phyloP scores from a whole-genome alignment of 2,888 invertebrate species.

The Crocallis elinguaria region DNA sequence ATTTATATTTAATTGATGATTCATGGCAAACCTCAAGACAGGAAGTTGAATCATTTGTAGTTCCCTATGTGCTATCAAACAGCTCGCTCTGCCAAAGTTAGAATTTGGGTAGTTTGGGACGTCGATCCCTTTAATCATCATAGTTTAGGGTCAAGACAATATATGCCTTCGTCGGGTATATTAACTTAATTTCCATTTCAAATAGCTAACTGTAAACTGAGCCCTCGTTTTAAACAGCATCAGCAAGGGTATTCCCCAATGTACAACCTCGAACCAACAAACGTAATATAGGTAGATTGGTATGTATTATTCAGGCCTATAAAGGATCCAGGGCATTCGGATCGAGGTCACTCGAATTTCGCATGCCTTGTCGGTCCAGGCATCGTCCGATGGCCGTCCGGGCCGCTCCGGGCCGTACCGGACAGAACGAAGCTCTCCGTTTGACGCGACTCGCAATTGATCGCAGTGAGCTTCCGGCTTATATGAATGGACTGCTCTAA shows the following conservation, averaged over 20 bases:
- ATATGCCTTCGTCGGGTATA: slow-evolving; percentile 12
- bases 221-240: slow-evolving; percentile 20
- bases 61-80: neutral
- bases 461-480: slow-evolving; percentile 35
- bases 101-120: slow-evolving; percentile 10
- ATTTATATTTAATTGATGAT: no score
- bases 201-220: slow-evolving; percentile 15
- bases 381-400: slow-evolving; percentile 1
- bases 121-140: slow-evolving; percentile 8
- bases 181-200: slow-evolving; percentile 25
- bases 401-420: slow-evolving; percentile 5
- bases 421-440: slow-evolving; percentile 36
- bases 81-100: neutral
- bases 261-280: slow-evolving; percentile 16
- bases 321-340: slow-evolving; percentile 29
- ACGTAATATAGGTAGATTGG: slow-evolving; percentile 28
- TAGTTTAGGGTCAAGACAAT: slow-evolving; percentile 20
- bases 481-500: slow-evolving; percentile 21
- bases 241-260: slow-evolving; percentile 31
- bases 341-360: slow-evolving; percentile 34
- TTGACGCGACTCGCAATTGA: slow-evolving; percentile 43
- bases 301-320: slow-evolving; percentile 35
- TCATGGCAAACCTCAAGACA: neutral
- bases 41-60: slow-evolving; percentile 1
- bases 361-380: slow-evolving; percentile 23